Evolutionary conservation across 2,888 invertebrate species (phyloP).

Genomic region (Neoaliturus tenellus): DNA sequence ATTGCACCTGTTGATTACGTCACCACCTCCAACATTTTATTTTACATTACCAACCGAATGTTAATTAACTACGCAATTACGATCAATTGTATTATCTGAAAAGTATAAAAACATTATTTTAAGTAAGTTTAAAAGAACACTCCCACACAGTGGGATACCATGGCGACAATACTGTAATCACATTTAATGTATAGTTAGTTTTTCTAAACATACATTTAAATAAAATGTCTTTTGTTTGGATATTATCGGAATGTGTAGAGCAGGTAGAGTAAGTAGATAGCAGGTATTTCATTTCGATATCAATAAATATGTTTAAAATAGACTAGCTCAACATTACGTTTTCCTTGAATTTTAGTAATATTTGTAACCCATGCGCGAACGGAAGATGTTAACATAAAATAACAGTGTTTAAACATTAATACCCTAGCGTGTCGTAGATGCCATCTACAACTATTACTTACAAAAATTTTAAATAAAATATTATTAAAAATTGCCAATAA

Average conservation of each 20-base stretch:
- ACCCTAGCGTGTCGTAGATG: conserved; percentile 31
- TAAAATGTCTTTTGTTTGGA: not conserved
- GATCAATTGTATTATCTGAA: too few species aligned
- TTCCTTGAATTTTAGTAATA: conserved; percentile 15
- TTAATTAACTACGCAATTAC: too few species aligned
- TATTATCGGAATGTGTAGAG: conserved; percentile 18
- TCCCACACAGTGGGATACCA: too few species aligned
- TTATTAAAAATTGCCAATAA: conserved; percentile 19
- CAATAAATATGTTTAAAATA: not conserved
- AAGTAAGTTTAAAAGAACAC: too few species aligned
- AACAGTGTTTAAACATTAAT: conserved; percentile 21
- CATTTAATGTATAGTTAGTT: too few species aligned
- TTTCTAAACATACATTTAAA: too few species aligned
- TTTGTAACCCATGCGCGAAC: conserved; percentile 35
- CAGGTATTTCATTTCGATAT: conserved; percentile 28
- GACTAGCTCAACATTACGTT: not conserved
- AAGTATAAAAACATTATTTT: too few species aligned
- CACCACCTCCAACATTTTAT: too few species aligned
- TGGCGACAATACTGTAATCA: too few species aligned
- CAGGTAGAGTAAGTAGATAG: not conserved
- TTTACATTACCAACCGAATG: too few species aligned
- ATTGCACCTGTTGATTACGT: too few species aligned
- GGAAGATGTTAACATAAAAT: conserved; percentile 31
- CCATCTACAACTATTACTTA: conserved; percentile 28
- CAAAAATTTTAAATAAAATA: not conserved